Evolutionary conservation across 2,113 vertebrate genomes (phyloP), one percentile per base, ranked within the genome.

Genomic region (Podocnemis expansa): DNA sequence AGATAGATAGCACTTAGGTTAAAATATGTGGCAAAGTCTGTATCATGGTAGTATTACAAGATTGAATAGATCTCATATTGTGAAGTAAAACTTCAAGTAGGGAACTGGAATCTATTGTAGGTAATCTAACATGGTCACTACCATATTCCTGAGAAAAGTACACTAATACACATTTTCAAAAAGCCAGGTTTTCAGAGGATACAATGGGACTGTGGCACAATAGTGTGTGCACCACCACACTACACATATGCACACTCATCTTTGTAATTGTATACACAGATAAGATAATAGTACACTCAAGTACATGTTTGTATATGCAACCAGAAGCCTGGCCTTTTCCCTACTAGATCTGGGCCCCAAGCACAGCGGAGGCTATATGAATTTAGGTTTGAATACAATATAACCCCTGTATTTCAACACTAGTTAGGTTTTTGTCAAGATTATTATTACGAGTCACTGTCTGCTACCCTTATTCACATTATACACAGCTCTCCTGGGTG

Each of bases 1-100:
- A 97, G 90, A 92, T 96, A 96, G 94, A 90, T 96, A 91, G 95
- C 88, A 94, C 90, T 97, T 94, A 93, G 1, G 5, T 96, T 96
- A 97, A 97, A 97, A 96, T 96, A 97, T 97, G 96, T 97, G 96
- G 94, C 94, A 96, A 96, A 95, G 43, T 81, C 82, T 89, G 95
- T 95, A 60, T 94, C 94, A 96, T 70, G 78, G 51, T 84, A 91
- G 93, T 94, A 97, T 96, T 96, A 96, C 90, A 87, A 92, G 96
- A 89, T 86, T 88, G 76, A 82, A 52, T 91, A 80, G 91, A 89
- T 95, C 93, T 95, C 45, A 87, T 94, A 95, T 70, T 85, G 93
- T 78, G 88, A 96, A 90, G 85, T 95, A 94, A 91, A 92, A 96
- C 92, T 97, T 95, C 89, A 96, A 87, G 93, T 96, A 84, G 84